Evolutionary conservation across 2,888 invertebrate species (phyloP).

Genomic region (Brassicogethes aeneus): DNA sequence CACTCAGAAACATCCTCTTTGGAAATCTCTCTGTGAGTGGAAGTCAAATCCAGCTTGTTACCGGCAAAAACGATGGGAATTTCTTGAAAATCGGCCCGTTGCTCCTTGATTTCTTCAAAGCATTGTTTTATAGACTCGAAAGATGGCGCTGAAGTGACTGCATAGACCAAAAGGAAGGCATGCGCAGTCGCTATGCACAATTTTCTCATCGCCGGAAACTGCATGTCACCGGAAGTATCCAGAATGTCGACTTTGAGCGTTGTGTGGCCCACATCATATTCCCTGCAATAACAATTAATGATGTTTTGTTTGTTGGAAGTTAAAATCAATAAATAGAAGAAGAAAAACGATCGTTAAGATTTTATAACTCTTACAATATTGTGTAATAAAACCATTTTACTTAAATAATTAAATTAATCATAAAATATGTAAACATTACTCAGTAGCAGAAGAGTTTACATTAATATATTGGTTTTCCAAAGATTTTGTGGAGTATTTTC

Average conservation of each 20-base stretch:
- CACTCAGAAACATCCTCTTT: constrained; percentile 75
- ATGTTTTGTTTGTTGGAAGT: no score
- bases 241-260: constrained; percentile 72
- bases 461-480: no score
- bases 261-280: constrained; percentile 68
- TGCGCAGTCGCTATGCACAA: constrained; percentile 81
- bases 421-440: no score
- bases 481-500: no score
- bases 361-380: no score
- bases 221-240: constrained; percentile 75
- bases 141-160: constrained; percentile 64
- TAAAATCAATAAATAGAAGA: no score
- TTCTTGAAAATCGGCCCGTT: constrained; percentile 64
- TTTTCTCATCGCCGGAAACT: constrained; percentile 85
- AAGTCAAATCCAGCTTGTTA: constrained; percentile 72
- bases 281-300: constrained; percentile 47
- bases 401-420: no score
- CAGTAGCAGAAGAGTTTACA: no score
- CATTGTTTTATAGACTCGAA: constrained; percentile 65
- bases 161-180: constrained; percentile 81
- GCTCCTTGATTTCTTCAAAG: constrained; percentile 75
- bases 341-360: no score
- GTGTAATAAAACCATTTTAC: no score
- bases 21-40: constrained; percentile 60
- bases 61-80: constrained; percentile 82